Evolutionary conservation across 2,113 vertebrate genomes (phyloP).

Genomic region (Ivindomyrus marchei): DNA sequence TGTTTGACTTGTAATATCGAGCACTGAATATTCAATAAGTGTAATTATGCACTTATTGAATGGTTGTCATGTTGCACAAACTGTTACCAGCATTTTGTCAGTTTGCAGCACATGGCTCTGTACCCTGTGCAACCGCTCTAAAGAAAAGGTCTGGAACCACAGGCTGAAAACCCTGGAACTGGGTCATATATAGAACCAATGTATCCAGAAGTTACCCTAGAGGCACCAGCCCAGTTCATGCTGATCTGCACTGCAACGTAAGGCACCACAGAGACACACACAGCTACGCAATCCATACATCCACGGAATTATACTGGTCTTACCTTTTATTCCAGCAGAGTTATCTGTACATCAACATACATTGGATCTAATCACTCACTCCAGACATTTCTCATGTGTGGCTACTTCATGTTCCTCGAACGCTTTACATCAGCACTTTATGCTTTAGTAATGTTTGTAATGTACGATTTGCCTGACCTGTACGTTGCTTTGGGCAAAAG

Average conservation of each 20-base stretch:
- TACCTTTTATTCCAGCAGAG: background rate
- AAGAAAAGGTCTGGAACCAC: background rate
- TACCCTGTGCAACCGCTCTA: background rate
- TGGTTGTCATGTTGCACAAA: background rate
- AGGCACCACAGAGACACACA: background rate
- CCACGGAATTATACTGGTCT: background rate
- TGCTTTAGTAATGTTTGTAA: background rate
- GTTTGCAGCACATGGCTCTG: background rate
- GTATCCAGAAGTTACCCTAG: background rate
- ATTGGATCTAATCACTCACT: background rate
- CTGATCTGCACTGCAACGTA: background rate
- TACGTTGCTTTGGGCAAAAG: background rate
- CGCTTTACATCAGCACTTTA: background rate
- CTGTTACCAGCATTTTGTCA: background rate
- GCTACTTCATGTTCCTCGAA: background rate
- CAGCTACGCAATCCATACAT: background rate
- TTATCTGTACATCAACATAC: background rate
- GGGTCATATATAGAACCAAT: background rate
- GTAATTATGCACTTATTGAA: background rate
- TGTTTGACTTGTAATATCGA: background rate
- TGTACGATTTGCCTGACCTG: background rate
- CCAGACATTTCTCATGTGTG: background rate
- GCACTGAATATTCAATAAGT: background rate
- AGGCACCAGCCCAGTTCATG: background rate
- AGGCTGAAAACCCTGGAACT: background rate